phyloP scores from a whole-genome alignment of 2,797 vertebrate genomes.

The Semotilus atromaculatus region DNA sequence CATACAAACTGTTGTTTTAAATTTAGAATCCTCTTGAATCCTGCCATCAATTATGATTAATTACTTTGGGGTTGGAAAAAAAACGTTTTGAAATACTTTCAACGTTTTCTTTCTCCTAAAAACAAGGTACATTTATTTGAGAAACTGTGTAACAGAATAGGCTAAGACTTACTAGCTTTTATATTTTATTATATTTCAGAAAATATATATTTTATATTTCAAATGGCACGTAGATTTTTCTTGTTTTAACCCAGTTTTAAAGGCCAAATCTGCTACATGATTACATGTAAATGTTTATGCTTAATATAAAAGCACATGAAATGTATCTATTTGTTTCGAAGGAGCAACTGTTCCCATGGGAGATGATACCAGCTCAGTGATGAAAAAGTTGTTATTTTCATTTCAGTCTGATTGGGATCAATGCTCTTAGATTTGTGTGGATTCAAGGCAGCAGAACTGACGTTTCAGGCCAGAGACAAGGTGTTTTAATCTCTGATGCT shows the following conservation, averaged over 20 bases:
- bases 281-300: neutral
- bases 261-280: neutral
- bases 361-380: neutral
- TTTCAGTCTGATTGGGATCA: neutral
- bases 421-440: neutral
- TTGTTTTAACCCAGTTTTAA: neutral
- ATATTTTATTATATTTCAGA: neutral
- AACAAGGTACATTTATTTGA: neutral
- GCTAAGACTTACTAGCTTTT: neutral
- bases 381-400: neutral
- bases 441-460: conserved; percentile 8
- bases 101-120: neutral
- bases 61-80: neutral
- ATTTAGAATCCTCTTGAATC: neutral
- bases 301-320: neutral
- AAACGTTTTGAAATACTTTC: too few relatives aligned
- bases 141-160: neutral
- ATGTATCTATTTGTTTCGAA: neutral
- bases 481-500: conserved; percentile 1
- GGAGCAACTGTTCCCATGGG: neutral
- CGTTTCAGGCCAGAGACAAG: neutral
- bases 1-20: neutral
- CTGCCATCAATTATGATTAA: neutral
- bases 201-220: neutral
- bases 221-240: neutral